Conservation (phyloP, 2,113 vertebrate species). For the Hypanus sabinus region DNA sequence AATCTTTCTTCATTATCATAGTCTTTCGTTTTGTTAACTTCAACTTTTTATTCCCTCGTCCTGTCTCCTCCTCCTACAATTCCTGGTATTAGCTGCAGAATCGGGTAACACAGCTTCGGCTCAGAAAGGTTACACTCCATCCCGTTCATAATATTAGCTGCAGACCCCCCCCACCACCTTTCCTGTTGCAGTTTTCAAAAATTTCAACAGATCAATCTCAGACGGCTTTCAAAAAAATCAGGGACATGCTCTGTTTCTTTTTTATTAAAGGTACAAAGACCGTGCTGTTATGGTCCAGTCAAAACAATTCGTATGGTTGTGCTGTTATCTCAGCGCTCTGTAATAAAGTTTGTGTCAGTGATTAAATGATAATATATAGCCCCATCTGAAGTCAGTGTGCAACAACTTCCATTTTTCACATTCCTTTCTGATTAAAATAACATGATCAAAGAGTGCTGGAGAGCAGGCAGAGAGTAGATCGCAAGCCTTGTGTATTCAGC, state of each 20-base stretch:
- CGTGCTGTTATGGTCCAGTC: background rate
- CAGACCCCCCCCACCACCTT: background rate
- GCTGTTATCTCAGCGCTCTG: background rate
- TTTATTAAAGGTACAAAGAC: background rate
- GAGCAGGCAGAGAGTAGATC: background rate
- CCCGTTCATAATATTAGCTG: background rate
- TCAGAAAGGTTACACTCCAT: background rate
- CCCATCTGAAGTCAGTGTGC: background rate
- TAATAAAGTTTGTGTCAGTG: constrained; percentile 26
- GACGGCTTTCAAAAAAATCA: background rate
- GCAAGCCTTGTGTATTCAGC: background rate
- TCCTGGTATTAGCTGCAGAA: background rate
- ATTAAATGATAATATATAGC: constrained; percentile 22
- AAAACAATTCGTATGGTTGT: background rate
- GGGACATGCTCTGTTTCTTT: background rate
- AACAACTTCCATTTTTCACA: constrained; percentile 15
- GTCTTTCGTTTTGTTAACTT: background rate
- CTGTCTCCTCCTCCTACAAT: background rate
- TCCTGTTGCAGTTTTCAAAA: background rate
- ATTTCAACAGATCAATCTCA: constrained; percentile 10
- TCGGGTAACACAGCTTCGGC: background rate
- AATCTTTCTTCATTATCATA: background rate
- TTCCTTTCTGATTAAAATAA: constrained; percentile 29
- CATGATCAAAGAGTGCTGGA: background rate
- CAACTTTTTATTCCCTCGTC: background rate